Evolutionary conservation across 2,113 vertebrate species (phyloP), one percentile per base, ranked within the genome.

Genomic region (Phrynosoma blainvillii): DNA sequence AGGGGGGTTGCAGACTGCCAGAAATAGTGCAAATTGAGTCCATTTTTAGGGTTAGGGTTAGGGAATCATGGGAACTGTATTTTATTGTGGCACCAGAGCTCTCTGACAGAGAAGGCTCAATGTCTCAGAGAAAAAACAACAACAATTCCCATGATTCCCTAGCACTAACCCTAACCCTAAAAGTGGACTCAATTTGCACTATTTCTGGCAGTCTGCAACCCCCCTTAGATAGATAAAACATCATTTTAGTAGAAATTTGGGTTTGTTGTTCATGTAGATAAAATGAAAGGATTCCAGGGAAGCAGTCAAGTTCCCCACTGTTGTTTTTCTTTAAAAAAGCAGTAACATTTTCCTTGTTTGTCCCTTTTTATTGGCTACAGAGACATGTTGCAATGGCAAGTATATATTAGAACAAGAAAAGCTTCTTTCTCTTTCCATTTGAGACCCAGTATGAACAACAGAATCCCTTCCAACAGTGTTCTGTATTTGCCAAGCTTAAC

Each of bases 321-420:
- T 73, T 84, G 92, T 71, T 62, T 62, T 18, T 14, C 59, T 16
- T 93, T 92, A 93, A 94, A 94, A 90, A 93, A 88, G 40, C 84
- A 95, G 92, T 92, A 54, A 95, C 90, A 90, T 93, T 94, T 92
- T 94, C 90, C 83, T 92, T 87, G 95, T 94, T 94, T 96, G 91
- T 93, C 91, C 84, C 88, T 91, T 93, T 96, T 95, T 94, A 94
- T 94, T 95, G 92, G 93, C 83, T 90, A 92, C 86, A 84, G 95
- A 93, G 93, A 94, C 94, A 96, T 95, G 94, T 93, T 95, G 94
- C 91, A 93, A 93, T 95, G 92, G 95, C 90, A 94, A 95, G 95
- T 95, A 94, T 92, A 88, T 92, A 95, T 95, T 93, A 93, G 95
- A 91, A 92, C 84, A 73, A 91, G 74, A 85, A 73, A 92, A 94